phyloP scores from a whole-genome alignment of 2,113 vertebrate species.

The Phylloscopus trochilus region DNA sequence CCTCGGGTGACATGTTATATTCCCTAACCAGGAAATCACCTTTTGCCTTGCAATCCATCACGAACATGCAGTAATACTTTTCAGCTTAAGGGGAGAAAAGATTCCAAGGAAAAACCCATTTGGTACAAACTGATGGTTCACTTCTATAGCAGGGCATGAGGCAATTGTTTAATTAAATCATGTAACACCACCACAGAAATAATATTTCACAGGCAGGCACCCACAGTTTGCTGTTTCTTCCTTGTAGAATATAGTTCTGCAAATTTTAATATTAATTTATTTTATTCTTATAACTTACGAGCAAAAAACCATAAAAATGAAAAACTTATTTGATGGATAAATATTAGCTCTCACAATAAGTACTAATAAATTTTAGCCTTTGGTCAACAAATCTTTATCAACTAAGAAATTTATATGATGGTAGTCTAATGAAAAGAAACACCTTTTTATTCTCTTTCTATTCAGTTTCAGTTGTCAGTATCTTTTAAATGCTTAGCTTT shows the following conservation, averaged over 20 bases:
- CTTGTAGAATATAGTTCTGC: neutral
- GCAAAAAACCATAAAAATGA: rapidly evolving
- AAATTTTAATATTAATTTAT: neutral
- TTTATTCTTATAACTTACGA: neutral
- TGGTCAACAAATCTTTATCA: neutral
- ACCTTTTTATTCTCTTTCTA: neutral
- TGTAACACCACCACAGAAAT: neutral
- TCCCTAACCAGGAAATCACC: neutral
- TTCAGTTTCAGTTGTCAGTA: neutral
- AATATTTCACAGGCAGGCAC: neutral
- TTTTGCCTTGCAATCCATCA: neutral
- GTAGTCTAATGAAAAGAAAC: neutral
- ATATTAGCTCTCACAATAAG: neutral
- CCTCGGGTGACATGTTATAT: neutral
- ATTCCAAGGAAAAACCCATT: neutral
- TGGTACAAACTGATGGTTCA: neutral
- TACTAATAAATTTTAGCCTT: neutral
- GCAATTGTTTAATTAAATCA: neutral
- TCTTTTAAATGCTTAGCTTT: neutral
- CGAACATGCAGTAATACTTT: neutral
- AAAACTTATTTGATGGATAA: neutral
- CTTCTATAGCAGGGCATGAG: neutral
- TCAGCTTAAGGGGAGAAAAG: neutral
- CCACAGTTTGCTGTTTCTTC: neutral
- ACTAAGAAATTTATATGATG: neutral